phyloP scores from a whole-genome alignment of 2,888 invertebrate genomes.

The Agelastica alni region DNA sequence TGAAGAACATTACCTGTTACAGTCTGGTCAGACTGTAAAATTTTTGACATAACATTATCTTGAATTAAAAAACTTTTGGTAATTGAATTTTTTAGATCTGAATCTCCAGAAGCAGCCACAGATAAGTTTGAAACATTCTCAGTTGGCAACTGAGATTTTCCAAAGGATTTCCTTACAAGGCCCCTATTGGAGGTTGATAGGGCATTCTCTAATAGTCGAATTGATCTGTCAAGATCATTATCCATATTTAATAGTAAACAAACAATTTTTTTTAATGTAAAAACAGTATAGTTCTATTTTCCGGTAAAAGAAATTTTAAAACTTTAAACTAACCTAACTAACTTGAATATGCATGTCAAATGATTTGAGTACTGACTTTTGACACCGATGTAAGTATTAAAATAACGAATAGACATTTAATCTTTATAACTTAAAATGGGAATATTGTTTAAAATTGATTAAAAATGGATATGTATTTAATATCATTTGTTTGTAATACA shows the following conservation, averaged over 20 bases:
- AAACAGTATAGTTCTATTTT: too few species aligned
- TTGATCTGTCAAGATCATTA: constrained; percentile 51
- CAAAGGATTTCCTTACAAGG: constrained; percentile 32
- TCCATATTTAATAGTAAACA: constrained; percentile 41
- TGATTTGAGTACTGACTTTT: too few species aligned
- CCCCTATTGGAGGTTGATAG: constrained; percentile 45
- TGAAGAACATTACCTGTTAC: constrained; percentile 49
- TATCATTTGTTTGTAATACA: too few species aligned
- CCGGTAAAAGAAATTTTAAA: too few species aligned
- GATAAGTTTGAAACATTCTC: constrained; percentile 14
- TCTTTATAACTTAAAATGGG: too few species aligned
- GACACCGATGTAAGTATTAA: too few species aligned
- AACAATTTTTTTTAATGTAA: background rate
- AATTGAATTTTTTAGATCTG: constrained; percentile 39
- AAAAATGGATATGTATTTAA: too few species aligned
- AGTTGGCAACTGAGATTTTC: constrained; percentile 4
- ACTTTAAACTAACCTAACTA: too few species aligned
- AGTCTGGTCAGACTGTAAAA: constrained; percentile 40
- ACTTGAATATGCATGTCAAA: too few species aligned
- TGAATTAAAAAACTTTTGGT: constrained; percentile 25
- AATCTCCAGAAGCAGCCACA: constrained; percentile 39
- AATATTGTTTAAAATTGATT: too few species aligned
- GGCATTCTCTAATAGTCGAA: constrained; percentile 52
- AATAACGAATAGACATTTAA: too few species aligned
- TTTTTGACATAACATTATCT: constrained; percentile 34